Evolutionary conservation across 2,113 vertebrate genomes (phyloP).

Genomic region (Peromyscus maniculatus): DNA sequence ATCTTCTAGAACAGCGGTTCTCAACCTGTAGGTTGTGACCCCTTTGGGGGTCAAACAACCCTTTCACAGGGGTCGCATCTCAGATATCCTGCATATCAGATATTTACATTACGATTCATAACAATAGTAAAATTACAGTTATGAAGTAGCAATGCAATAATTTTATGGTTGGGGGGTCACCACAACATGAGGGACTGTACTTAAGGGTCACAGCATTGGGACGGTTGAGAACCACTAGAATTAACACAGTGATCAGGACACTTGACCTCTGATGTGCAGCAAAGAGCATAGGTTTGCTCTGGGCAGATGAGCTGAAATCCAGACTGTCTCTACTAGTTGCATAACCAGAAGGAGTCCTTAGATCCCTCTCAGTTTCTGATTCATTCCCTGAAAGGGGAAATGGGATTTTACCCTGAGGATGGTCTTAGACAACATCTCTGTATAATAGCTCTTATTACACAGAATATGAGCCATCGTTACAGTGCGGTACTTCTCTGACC

Average conservation of each 20-base stretch:
- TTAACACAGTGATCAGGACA: background rate
- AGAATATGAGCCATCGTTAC: background rate
- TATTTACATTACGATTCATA: background rate
- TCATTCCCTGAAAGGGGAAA: background rate
- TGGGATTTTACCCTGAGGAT: too few species aligned
- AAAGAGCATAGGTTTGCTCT: background rate
- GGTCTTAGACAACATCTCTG: background rate
- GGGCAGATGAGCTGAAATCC: background rate
- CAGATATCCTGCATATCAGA: background rate
- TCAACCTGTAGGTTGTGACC: background rate
- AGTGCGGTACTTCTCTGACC: background rate
- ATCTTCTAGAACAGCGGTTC: background rate
- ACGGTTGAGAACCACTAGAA: background rate
- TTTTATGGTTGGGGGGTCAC: background rate
- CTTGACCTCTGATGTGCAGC: accelerated
- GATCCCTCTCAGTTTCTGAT: background rate
- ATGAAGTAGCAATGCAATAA: background rate
- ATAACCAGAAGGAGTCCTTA: background rate
- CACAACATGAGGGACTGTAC: background rate
- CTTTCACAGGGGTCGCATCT: background rate
- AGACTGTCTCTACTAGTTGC: background rate
- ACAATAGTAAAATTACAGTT: background rate
- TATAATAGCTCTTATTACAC: background rate
- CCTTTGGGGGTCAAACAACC: background rate
- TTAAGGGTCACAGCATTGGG: background rate